phyloP scores from a whole-genome alignment of 2,113 vertebrate species.

The Danionella cerebrum region DNA sequence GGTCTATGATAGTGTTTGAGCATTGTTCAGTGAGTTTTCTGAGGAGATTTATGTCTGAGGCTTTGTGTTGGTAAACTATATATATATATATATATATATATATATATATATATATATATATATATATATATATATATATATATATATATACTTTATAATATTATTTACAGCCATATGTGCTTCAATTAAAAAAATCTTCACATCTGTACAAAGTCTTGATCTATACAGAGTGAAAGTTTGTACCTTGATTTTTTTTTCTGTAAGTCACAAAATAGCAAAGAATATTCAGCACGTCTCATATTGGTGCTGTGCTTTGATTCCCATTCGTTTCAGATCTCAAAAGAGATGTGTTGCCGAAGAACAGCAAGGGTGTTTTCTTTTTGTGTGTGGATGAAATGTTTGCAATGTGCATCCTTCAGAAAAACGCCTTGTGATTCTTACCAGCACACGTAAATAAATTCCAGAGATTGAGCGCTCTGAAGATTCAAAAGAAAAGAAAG shows the following conservation, averaged over 20 bases:
- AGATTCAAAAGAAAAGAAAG: conserved; percentile 7
- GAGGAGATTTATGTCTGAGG: conserved; percentile 54
- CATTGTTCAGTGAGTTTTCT: conserved; percentile 48
- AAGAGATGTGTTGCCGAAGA: neutral
- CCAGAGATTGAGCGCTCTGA: neutral
- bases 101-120: too few species aligned
- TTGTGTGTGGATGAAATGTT: neutral
- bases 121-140: too few species aligned
- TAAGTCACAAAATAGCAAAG: neutral
- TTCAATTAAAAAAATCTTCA: too few species aligned
- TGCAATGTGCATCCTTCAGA: conserved; percentile 24
- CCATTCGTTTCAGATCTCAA: conserved; percentile 5
- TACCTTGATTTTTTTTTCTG: too few species aligned
- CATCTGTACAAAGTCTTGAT: too few species aligned
- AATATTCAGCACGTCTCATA: neutral
- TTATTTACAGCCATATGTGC: too few species aligned
- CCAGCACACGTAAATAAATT: conserved; percentile 2
- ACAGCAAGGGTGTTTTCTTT: conserved; percentile 8
- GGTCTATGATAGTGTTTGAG: conserved; percentile 44
- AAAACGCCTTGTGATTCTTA: neutral
- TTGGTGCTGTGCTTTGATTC: neutral
- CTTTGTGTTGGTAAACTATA: too few species aligned
- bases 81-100: too few species aligned
- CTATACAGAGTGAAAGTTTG: too few species aligned
- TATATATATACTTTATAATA: too few species aligned